Percentiles rank a stretch among this genome's conserved stretches.
phyloP scores from a whole-genome alignment of 1,140 invertebrate genomes.

The Pseudomyrmex flavicornis region DNA sequence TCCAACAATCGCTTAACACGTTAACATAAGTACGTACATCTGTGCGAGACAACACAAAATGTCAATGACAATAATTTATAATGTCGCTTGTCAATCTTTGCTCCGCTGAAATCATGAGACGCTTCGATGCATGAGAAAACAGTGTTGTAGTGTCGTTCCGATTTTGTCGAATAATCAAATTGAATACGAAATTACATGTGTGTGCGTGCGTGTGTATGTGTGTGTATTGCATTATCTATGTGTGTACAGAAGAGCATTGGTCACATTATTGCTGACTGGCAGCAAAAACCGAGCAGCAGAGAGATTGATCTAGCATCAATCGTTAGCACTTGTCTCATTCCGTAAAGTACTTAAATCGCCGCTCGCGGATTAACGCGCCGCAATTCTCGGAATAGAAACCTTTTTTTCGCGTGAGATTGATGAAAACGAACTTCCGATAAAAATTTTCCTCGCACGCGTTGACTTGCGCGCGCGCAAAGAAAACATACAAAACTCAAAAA shows the following conservation, averaged over 20 bases:
- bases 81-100: not conserved
- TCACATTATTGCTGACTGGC: constrained; percentile 29
- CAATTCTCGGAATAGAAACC: constrained; percentile 8
- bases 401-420: not conserved
- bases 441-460: not conserved
- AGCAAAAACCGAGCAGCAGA: constrained; percentile 43
- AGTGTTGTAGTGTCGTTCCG: not conserved
- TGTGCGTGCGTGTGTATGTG: not conserved
- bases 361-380: not conserved
- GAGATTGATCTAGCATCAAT: constrained; percentile 51
- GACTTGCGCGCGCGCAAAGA: not conserved
- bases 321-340: constrained; percentile 31
- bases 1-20: not conserved
- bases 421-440: not conserved
- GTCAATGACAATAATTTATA: not conserved
- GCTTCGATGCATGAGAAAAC: not conserved
- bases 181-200: constrained; percentile 38
- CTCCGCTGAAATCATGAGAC: not conserved
- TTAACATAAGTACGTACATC: constrained; percentile 11
- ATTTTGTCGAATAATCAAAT: constrained; percentile 5
- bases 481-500: constrained; percentile 1
- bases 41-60: constrained; percentile 38
- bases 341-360: constrained; percentile 25
- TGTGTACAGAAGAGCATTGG: constrained; percentile 54
- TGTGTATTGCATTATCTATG: not conserved